Evolutionary conservation across 1,140 invertebrate species (phyloP).

Genomic region (Himalopsyche phryganea): DNA sequence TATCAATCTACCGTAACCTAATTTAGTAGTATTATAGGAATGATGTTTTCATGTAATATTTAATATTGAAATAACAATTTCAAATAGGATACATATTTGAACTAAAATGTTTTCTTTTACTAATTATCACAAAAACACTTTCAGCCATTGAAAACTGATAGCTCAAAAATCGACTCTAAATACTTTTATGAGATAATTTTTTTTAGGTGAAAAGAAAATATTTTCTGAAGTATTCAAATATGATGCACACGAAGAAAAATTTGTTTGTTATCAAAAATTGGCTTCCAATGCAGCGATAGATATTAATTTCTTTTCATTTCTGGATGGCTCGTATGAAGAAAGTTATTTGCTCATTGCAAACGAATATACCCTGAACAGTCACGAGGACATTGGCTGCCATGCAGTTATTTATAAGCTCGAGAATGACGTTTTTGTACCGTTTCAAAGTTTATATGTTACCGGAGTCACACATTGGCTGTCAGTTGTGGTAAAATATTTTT

Average conservation of each 20-base stretch:
- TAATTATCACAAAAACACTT: too few species aligned
- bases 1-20: too few species aligned
- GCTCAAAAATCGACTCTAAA: too few species aligned
- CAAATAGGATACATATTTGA: too few species aligned
- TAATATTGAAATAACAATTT: too few species aligned
- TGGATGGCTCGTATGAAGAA: conserved; percentile 33
- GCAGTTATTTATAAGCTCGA: conserved; percentile 41
- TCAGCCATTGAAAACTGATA: too few species aligned
- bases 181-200: conserved; percentile 17
- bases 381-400: conserved; percentile 19
- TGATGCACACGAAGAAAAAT: conserved; percentile 40
- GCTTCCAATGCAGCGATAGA: conserved; percentile 39
- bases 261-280: conserved; percentile 46
- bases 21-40: too few species aligned
- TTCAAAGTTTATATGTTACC: conserved; percentile 39
- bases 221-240: conserved; percentile 52
- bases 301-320: conserved; percentile 38
- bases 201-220: conserved; percentile 40
- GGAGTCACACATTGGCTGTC: conserved; percentile 36
- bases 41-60: too few species aligned
- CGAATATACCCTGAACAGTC: conserved; percentile 3
- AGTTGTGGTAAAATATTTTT: conserved; percentile 37
- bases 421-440: conserved; percentile 40
- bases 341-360: conserved; percentile 40
- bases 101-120: too few species aligned